Evolutionary conservation across 1,140 invertebrate genomes (phyloP).

Genomic region (Tetragonula clypearis): DNA sequence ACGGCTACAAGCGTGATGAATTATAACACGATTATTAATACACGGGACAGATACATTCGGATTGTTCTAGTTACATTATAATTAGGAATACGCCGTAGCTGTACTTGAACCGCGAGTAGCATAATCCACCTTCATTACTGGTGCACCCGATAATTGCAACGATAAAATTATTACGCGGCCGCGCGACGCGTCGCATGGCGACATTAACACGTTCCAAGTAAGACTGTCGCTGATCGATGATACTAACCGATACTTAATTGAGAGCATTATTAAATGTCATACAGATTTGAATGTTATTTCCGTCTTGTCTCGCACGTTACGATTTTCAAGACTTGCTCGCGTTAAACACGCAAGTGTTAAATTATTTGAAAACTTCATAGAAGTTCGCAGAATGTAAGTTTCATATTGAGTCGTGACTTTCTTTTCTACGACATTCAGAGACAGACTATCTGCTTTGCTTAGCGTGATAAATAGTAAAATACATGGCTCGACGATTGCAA

Average conservation of each 20-base stretch:
- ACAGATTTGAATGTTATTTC: background rate
- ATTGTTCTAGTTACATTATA: conserved; percentile 36
- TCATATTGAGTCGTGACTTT: no score
- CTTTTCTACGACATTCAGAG: no score
- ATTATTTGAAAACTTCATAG: background rate
- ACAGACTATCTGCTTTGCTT: no score
- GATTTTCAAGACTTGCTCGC: no score
- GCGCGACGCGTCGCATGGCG: no score
- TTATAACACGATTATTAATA: conserved; percentile 29
- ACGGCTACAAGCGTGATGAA: background rate
- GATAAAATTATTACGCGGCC: conserved; percentile 36
- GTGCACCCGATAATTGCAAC: conserved; percentile 33
- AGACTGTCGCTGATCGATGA: conserved; percentile 28
- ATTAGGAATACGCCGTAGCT: background rate
- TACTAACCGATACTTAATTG: conserved; percentile 23
- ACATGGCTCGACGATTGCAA: no score
- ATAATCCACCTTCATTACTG: conserved; percentile 39
- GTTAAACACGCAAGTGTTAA: background rate
- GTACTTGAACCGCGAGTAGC: conserved; percentile 24
- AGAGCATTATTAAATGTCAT: conserved; percentile 29
- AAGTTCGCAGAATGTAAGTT: background rate
- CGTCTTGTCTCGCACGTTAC: background rate
- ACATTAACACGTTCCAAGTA: background rate
- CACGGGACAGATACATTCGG: background rate
- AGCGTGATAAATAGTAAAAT: no score